Evolutionary conservation across 2,888 invertebrate genomes (phyloP).

Genomic region (Andrena fulva): DNA sequence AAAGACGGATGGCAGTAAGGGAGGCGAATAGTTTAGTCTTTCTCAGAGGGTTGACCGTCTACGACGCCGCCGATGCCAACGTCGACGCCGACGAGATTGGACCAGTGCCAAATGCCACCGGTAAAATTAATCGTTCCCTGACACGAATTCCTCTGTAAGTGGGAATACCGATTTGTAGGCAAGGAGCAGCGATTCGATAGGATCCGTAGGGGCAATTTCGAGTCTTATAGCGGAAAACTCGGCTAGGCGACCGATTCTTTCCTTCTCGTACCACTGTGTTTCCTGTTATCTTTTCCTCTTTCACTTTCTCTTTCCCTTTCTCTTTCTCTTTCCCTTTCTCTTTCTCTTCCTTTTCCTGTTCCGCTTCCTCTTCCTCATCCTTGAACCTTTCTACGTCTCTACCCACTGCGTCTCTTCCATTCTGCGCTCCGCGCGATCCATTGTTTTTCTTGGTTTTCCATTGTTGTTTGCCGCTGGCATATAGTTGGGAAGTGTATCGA

Average conservation of each 20-base stretch:
- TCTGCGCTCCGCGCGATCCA: background rate
- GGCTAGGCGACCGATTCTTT: background rate
- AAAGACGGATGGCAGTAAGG: background rate
- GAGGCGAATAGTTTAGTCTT: conserved; percentile 41
- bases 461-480: background rate
- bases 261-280: background rate
- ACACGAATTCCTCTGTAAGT: conserved; percentile 81
- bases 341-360: background rate
- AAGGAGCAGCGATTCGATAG: conserved; percentile 42
- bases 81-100: conserved; percentile 70
- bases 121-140: conserved; percentile 82
- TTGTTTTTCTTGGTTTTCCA: background rate
- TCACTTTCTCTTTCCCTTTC: background rate
- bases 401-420: background rate
- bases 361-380: background rate
- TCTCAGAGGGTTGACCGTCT: conserved; percentile 47
- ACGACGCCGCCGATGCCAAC: conserved; percentile 46
- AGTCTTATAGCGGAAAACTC: background rate
- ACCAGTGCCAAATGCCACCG: conserved; percentile 77
- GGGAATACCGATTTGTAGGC: conserved; percentile 80
- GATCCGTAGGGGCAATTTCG: background rate
- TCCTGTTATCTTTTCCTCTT: background rate
- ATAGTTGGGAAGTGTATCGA: background rate
- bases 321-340: background rate
- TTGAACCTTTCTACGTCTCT: background rate